Percentiles rank a stretch among this genome's conserved stretches.
These are phyloP conservation scores for Falcunculus frontatus DNA, from an alignment of 2,113 vertebrate genomes.

Conservation along the genomic window DNA sequence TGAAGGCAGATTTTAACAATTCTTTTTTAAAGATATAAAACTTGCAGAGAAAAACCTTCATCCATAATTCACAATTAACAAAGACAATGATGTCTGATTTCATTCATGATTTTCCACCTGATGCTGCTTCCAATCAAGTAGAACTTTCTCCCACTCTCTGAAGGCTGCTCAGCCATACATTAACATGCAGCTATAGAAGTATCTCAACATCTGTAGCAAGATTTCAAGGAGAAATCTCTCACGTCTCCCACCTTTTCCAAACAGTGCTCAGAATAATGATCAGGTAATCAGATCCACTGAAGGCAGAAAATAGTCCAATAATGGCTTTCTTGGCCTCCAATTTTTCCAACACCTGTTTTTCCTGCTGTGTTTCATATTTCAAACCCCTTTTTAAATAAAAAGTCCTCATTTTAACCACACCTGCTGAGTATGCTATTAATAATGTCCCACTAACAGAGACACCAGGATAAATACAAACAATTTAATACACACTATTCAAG, in stretches of 20 bases:
- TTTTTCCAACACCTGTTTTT: slow-evolving; percentile 12
- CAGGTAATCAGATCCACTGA: background rate
- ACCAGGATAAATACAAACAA: background rate
- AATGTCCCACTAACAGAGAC: background rate
- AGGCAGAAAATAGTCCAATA: slow-evolving; percentile 4
- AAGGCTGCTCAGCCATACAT: background rate
- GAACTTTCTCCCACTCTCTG: background rate
- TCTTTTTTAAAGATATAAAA: background rate
- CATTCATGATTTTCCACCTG: background rate
- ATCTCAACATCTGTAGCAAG: background rate
- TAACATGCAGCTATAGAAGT: background rate
- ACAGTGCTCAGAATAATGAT: background rate
- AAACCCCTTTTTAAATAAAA: background rate
- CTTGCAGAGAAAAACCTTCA: background rate
- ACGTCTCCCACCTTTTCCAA: background rate
- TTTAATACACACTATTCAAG: background rate
- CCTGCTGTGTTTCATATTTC: slow-evolving; percentile 1
- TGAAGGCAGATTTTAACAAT: background rate
- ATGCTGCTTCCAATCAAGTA: background rate
- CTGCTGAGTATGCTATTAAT: background rate
- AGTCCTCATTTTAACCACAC: background rate
- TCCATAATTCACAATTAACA: background rate
- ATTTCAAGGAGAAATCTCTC: background rate
- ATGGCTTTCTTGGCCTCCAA: background rate
- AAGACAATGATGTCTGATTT: background rate